A percentile compares a stretch with the other conserved stretches of the same genome.
These are phyloP conservation scores for Cryptocephalus primarius DNA, from an alignment of 2,888 invertebrate genomes.

Conservation along the genomic window DNA sequence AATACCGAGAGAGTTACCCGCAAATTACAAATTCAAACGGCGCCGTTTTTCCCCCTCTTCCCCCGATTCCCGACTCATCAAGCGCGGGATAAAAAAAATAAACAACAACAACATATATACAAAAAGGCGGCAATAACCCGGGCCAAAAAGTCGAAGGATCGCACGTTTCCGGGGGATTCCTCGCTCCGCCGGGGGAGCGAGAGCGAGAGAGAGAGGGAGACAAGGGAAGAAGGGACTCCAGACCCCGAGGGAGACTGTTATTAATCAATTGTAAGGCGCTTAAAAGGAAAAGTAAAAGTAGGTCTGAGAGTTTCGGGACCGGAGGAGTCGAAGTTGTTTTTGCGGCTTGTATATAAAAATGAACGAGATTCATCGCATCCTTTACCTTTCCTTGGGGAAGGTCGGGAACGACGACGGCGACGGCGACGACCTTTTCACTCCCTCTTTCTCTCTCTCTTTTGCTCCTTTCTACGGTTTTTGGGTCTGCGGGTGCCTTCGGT, in stretches of 20 bases:
- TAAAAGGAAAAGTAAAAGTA: constrained; percentile 18
- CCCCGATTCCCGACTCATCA: no score
- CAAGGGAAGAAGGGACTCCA: constrained; percentile 8
- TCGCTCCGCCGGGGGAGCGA: neutral
- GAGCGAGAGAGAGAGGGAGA: constrained; percentile 7
- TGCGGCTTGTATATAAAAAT: constrained; percentile 22
- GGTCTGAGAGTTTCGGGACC: constrained; percentile 13
- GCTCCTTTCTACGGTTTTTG: neutral
- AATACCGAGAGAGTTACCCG: no score
- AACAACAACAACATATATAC: no score
- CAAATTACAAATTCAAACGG: no score
- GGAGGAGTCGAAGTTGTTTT: constrained; percentile 16
- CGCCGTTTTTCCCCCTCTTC: no score
- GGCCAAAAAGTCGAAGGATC: neutral
- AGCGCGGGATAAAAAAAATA: no score
- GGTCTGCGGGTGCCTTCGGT: neutral
- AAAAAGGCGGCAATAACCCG: no score
- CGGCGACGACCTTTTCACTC: no score
- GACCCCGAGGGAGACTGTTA: constrained; percentile 12
- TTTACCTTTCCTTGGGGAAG: constrained; percentile 22
- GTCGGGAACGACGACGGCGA: constrained; percentile 14
- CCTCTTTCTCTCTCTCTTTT: no score
- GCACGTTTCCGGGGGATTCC: neutral
- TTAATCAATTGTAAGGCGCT: constrained; percentile 18
- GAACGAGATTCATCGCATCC: constrained; percentile 22